These are phyloP conservation scores for Eira barbara DNA, from an alignment of 2,113 vertebrate genomes.

Conservation along the genomic window DNA sequence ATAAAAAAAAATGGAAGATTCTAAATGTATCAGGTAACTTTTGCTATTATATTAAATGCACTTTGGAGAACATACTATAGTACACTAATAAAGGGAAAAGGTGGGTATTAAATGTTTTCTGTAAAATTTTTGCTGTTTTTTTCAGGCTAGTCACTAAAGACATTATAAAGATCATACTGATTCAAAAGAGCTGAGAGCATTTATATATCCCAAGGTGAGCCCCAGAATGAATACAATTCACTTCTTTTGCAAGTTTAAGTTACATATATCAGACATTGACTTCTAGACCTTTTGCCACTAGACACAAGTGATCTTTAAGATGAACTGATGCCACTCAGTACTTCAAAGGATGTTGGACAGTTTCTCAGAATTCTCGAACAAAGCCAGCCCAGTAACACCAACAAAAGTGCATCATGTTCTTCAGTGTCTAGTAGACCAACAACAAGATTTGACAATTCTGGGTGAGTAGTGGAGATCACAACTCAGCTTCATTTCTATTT, in stretches of 20 bases:
- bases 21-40: not conserved
- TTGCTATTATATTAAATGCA: not conserved
- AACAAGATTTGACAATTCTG: not conserved
- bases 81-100: constrained; percentile 5
- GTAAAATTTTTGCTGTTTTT: constrained; percentile 19
- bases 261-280: constrained; percentile 59
- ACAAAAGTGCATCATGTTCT: constrained; percentile 25
- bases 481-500: not conserved
- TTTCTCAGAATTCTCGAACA: constrained; percentile 47
- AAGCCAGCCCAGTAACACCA: constrained; percentile 43
- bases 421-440: not conserved
- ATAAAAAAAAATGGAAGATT: not conserved
- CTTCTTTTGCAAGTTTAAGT: constrained; percentile 64
- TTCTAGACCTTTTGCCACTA: constrained; percentile 62
- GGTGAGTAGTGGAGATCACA: not conserved
- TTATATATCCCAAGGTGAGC: constrained; percentile 47
- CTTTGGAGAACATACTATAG: not conserved
- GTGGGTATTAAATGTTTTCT: constrained; percentile 15
- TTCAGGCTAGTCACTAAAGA: constrained; percentile 13
- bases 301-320: constrained; percentile 64
- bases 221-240: constrained; percentile 57
- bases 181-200: constrained; percentile 17
- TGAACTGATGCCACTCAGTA: constrained; percentile 58
- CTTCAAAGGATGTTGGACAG: constrained; percentile 63
- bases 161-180: constrained; percentile 30